These are phyloP conservation scores for Crotalus helleri DNA, from an alignment of 2,113 vertebrate species.

Conservation along the genomic window DNA sequence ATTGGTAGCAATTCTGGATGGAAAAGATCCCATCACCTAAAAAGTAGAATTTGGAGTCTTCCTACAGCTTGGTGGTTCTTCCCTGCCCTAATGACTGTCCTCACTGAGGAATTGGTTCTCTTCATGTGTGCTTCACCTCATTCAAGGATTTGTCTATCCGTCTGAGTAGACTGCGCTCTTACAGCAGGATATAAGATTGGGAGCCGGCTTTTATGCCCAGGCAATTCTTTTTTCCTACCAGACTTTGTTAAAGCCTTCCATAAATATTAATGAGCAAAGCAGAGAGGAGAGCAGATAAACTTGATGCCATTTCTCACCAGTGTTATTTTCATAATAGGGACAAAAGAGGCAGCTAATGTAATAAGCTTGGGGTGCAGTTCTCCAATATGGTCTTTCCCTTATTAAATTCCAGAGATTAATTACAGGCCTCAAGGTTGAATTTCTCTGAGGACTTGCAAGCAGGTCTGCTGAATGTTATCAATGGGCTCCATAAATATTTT, in stretches of 20 bases:
- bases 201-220: neutral
- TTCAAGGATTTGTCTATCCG: no score
- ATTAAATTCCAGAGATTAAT: conserved; percentile 46
- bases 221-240: neutral
- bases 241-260: neutral
- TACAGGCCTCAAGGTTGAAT: conserved; percentile 38
- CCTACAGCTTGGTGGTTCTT: neutral
- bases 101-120: neutral
- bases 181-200: neutral
- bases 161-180: neutral
- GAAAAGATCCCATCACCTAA: neutral
- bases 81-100: neutral
- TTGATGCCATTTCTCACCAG: conserved; percentile 12
- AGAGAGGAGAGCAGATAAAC: neutral
- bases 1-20: neutral
- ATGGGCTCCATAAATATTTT: conserved; percentile 69
- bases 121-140: neutral
- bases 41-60: neutral
- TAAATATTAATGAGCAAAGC: conserved; percentile 20
- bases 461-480: conserved; percentile 64
- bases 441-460: conserved; percentile 54
- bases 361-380: conserved; percentile 39
- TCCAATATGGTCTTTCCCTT: conserved; percentile 33
- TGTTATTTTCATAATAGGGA: conserved; percentile 6
- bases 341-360: neutral